Base-by-base conservation (phyloP, 2,888 invertebrate genomes). In the Andrena dorsata region DNA sequence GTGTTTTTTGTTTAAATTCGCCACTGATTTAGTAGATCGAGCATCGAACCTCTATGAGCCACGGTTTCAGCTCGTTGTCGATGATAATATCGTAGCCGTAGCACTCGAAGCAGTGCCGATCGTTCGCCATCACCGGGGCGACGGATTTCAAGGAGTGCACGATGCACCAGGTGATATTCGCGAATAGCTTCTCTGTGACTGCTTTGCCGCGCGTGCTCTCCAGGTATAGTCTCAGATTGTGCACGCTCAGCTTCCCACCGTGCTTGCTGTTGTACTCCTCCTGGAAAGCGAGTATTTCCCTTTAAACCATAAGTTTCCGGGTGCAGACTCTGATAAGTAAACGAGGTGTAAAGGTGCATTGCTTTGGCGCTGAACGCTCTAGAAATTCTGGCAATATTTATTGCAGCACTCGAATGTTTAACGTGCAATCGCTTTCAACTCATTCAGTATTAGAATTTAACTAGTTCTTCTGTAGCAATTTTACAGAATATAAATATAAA, bases 11-110 rank as follows among this genome's bases (percentile, higher is more conserved):
- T 56, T 13, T 26, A 6, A 65, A 13, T 13, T 16, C 1, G 2
- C n/a, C 1, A 49, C 8, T 8, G 5, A 2, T 16, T 3, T 51
- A 16, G n/a, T 23, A 4, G 8, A 53, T 8, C 1, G 20, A 49
- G 47, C n/a, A 6, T 10, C 13, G 6, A 70, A 92, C 93, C 90
- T 94, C 94, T 28, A 94, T 93, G 1, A 94, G 83, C 94, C 94
- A 99, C 0, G 99, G 99, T 92, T 99, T 99, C 41, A 99, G 94
- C 90, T 97, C 97, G 92, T 98, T 97, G 93, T 99, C 99, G 88
- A 99, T 98, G 88, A 99, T 99, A 70, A 99, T 98, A 92, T 99
- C 99, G 92, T 98, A 99, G 56, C 99, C 99, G 92, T 99, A 99
- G 91, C 98, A 98, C 94, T 98, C 98, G 92, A 97, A 98, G 91